Conservation (phyloP, 2,113 vertebrate species). For the Rostratula benghalensis region DNA sequence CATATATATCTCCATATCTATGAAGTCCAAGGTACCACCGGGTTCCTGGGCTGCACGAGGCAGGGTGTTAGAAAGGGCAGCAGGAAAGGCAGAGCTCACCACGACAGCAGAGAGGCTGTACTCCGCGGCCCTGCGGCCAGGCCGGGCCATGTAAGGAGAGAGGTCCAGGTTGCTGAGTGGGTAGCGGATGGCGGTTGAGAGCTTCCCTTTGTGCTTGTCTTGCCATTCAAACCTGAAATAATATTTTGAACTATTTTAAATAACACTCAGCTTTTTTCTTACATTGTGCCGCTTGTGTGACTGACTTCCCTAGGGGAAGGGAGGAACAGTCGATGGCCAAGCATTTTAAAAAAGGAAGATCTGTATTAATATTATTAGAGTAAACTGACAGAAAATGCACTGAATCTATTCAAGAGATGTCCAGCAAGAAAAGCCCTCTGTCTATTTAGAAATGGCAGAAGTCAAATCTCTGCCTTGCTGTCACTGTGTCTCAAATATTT, state of each 20-base stretch:
- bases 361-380: background rate
- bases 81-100: slow-evolving; percentile 73
- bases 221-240: slow-evolving; percentile 74
- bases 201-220: slow-evolving; percentile 76
- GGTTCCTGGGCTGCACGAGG: background rate
- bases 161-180: slow-evolving; percentile 77
- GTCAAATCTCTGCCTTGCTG: background rate
- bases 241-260: background rate
- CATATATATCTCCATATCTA: no score
- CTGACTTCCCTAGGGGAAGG: background rate
- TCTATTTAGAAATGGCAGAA: background rate
- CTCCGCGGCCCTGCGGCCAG: slow-evolving; percentile 22
- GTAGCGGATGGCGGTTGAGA: slow-evolving; percentile 80
- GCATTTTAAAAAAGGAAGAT: background rate
- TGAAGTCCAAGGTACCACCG: background rate
- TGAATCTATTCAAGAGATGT: background rate
- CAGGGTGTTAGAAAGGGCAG: background rate
- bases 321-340: background rate
- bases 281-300: background rate
- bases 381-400: background rate
- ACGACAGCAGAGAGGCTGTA: slow-evolving; percentile 84
- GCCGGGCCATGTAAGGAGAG: slow-evolving; percentile 72
- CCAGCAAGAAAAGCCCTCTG: background rate
- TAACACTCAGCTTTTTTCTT: background rate
- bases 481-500: background rate